Conservation (phyloP, 2,888 invertebrate genomes). For the Tetranychus truncatus region DNA sequence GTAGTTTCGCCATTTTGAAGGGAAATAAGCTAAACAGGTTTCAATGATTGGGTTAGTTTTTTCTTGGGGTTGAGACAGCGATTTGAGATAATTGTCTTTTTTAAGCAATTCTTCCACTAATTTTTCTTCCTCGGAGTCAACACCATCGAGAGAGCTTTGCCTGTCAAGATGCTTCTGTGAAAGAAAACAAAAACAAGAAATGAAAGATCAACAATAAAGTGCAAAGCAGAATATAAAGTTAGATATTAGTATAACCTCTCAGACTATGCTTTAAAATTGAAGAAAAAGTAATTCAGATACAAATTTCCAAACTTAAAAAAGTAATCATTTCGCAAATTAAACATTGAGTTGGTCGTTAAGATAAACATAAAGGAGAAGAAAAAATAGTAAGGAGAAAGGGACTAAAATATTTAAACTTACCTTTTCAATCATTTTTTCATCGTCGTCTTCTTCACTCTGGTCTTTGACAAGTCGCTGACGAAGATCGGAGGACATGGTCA, state of each 20-base stretch:
- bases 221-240: background rate
- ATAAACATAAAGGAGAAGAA: background rate
- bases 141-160: conserved; percentile 6
- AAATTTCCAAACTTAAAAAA: background rate
- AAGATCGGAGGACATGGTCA: conserved; percentile 2
- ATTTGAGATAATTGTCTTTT: conserved; percentile 8
- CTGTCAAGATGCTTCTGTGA: background rate
- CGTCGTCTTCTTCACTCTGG: background rate
- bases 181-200: background rate
- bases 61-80: background rate
- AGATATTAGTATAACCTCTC: background rate
- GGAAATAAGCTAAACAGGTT: background rate
- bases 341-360: background rate
- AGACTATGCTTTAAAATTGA: background rate
- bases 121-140: conserved; percentile 7
- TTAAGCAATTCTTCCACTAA: conserved; percentile 1
- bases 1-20: conserved; percentile 48
- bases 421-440: background rate
- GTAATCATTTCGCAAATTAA: background rate
- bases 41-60: conserved; percentile 4
- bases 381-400: background rate
- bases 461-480: conserved; percentile 3
- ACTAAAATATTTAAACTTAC: background rate
- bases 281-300: background rate
- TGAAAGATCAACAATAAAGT: too few relatives aligned